Base-by-base conservation (phyloP, 2,797 vertebrate genomes). In the Cuniculus paca region DNA sequence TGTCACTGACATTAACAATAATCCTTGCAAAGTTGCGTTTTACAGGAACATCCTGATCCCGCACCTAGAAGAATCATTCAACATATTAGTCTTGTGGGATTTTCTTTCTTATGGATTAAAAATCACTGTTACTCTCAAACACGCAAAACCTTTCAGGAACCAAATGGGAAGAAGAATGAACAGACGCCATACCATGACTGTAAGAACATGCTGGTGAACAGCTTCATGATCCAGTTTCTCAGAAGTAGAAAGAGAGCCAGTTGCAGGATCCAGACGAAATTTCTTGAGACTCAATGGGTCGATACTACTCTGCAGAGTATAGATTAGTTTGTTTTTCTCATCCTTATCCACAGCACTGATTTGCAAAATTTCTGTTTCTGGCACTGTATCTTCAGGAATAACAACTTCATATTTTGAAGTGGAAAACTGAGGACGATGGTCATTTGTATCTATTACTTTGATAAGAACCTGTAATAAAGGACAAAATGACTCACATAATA, bases 301-400 rank as follows among this genome's bases (percentile, higher is more conserved):
- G 0, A 98, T 99, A 96, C 99, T 99, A 98, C 99, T 99, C 97
- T 99, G 99, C 54, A 99, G 98, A 0, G 99, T 99, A 90, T 99
- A 99, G 96, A 99, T 99, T 84, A 99, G 96, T 95, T 99, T 99
- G 98, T 99, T 99, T 98, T 99, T 99, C 98, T 99, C 99, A 48
- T 99, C 99, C 96, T 98, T 98, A 98, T 99, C 99, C 7, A 98
- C 96, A 3, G 99, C 99, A 74, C 98, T 99, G 98, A 99, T 98
- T 92, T 99, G 99, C 92, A 99, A 97, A 94, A 99, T 99, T 98
- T 99, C 99, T 0, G 99, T 99, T 22, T 99, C 99, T 0, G 99
- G 99, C 1, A 98, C 77, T 2, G 98, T 99, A 95, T 99, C 99
- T 97, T 99, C 99, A 1, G 99, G 98, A 95, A 99, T 99, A 56